Base-by-base conservation (phyloP, 2,797 vertebrate genomes). In the Rhyacichthys aspro region DNA sequence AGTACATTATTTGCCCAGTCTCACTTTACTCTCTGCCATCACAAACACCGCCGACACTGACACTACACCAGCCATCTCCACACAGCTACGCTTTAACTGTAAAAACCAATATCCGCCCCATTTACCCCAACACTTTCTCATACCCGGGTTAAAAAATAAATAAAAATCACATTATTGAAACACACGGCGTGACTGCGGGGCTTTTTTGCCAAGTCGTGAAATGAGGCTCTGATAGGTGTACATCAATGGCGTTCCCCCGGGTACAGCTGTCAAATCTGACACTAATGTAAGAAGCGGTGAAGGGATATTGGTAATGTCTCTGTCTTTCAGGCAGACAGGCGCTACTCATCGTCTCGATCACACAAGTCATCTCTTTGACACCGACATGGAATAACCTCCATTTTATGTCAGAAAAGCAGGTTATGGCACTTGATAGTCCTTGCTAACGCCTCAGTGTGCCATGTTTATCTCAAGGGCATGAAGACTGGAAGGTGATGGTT, bases 111-210 rank as follows among this genome's bases (percentile, higher is more conserved):
- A 72, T 73, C 65, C 62, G 54, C 28, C n/a, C 9, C 3, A 75
- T 62, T 74, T 78, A 72, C 52, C 53, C 43, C 49, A 48, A 54
- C 46, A 53, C 63, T 78, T 68, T 81, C 58, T 74, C 72, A 80
- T 72, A 79, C 65, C 8, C 7, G 23, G 16, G 70, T n/a, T n/a
- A n/a, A n/a, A n/a, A n/a, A n/a, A n/a, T n/a, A n/a, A 66, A 64
- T 74, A 59, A 66, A 57, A 80, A 79, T 83, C 64, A 53, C 63
- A 70, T 79, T 63, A 78, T 9, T 12, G 64, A 56, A 16, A 70
- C 47, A 11, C 3, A 15, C 32, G 0, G 14, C 48, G 55, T 72
- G 77, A 67, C 67, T 66, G 71, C 11, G 0, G 44, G 39, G 42
- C 37, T 6, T 59, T n/a, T 4, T 60, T 45, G 11, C 33, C 11